Base-by-base conservation (phyloP, 1,140 invertebrate genomes). In the Conus betulinus region DNA sequence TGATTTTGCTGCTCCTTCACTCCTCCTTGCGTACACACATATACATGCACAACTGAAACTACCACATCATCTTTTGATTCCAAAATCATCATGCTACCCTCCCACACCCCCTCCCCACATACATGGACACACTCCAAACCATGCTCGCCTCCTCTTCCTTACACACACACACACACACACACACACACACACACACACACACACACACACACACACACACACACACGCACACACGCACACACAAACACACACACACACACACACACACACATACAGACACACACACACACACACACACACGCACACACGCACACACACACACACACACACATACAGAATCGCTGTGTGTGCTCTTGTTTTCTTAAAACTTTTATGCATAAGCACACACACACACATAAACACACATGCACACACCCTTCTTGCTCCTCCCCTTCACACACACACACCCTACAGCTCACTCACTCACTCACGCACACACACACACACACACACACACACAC, bases 151-250 rank as follows among this genome's bases (percentile, higher is more conserved):
- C 7, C 71, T n/a, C 71, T n/a, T 20, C 6, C 67, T 10, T 20
- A 74, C 67, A 74, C 67, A 74, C 67, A 74, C 67, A 74, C 67
- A 74, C 67, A 74, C 67, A 74, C 67, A 74, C 67, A 74, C 67
- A 74, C 67, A 74, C 67, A 74, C 67, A 74, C 67, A 74, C 67
- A 20, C 76, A 78, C 76, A 78, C 76, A 78, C 76, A 78, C 76
- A 78, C 76, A 78, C 76, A 78, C 25, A 78, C 25, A 5, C 23
- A 25, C 6, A 78, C 3, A 25, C 10, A 78, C 25, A 25, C 76
- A 74, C 5, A 25, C 13, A 57, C 55, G 13, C 55, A 57, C 55
- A 57, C 55, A 57, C 55, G 13, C 55, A 7, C 13, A 13, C 55
- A 57, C 55, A 57, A 6, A 6, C 55, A 6, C 6, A 57, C 55